A percentile compares a stretch with the other conserved stretches of the same genome.
These are phyloP conservation scores for Gnathonemus longibarbis DNA, from an alignment of 2,113 vertebrate species.

Conservation along the genomic window DNA sequence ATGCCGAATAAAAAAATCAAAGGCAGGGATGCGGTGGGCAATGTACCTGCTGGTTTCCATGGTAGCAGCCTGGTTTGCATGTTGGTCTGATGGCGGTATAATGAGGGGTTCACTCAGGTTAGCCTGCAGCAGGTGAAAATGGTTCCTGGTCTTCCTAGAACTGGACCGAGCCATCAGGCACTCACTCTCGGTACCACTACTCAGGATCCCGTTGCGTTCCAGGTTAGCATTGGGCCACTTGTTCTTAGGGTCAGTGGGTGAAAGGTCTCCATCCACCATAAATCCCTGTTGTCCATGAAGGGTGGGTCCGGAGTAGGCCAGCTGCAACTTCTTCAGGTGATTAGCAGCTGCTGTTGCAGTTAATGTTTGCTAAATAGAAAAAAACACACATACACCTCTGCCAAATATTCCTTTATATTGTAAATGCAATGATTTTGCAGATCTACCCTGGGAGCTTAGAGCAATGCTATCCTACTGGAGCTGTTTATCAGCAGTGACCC, in stretches of 20 bases:
- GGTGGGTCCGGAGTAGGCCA: slow-evolving; percentile 39
- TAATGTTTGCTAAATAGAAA: slow-evolving; percentile 73
- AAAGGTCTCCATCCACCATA: slow-evolving; percentile 38
- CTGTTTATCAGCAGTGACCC: neutral
- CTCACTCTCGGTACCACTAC: neutral
- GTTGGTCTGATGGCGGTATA: slow-evolving; percentile 24
- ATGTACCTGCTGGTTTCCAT: slow-evolving; percentile 4
- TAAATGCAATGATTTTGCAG: neutral
- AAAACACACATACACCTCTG: slow-evolving; percentile 4
- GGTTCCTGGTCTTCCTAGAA: slow-evolving; percentile 15
- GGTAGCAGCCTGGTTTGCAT: slow-evolving; percentile 23
- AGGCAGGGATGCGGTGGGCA: neutral
- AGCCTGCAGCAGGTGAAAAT: slow-evolving; percentile 28
- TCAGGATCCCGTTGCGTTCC: slow-evolving; percentile 45
- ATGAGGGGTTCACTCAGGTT: slow-evolving; percentile 37
- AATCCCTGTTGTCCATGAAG: neutral
- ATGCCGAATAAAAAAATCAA: neutral
- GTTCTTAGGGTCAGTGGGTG: slow-evolving; percentile 31
- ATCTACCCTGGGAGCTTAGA: neutral
- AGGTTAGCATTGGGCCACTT: slow-evolving; percentile 3
- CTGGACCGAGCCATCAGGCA: slow-evolving; percentile 11
- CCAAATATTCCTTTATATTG: neutral
- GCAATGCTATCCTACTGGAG: neutral
- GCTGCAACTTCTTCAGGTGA: slow-evolving; percentile 82
- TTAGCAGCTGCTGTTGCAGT: slow-evolving; percentile 69